Base-by-base conservation (phyloP, 2,113 vertebrate species). In the Atlantisia rogersi region DNA sequence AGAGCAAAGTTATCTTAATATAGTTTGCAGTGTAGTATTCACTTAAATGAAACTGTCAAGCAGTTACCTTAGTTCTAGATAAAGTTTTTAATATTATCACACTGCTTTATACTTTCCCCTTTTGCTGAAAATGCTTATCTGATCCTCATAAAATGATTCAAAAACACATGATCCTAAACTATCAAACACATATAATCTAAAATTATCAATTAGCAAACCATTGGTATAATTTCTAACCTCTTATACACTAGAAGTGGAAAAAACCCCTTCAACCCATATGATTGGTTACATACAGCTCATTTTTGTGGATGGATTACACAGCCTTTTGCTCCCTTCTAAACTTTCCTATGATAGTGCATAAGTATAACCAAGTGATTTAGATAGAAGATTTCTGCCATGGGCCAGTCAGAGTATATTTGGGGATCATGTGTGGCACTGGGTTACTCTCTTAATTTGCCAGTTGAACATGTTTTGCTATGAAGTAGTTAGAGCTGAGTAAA, bases 251-350 rank as follows among this genome's bases (percentile, higher is more conserved):
- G 15, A 84, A 94, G 13, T 40, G 21, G 6, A 3, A 29, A 86
- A 74, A 52, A 1, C 0, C 0, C 4, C 48, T 48, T 48, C 46
- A 69, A 24, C 10, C 9, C 5, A 3, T 35, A 35, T 11, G 20
- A 28, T 2, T 56, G 22, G 12, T 60, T 86, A 35, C 5, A 60
- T 46, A 24, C 3, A 82, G 15, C 37, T 90, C 15, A 37, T 55
- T 39, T 74, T 59, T 46, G 21, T 64, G 39, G 32, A 37, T 79
- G 46, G 53, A 53, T 76, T 46, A 76, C 52, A n/a, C 0, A 11
- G 8, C 26, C 28, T 71, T 76, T 67, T 71, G 7, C 7, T 85
- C 37, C 15, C 53, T 79, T 85, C 37, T 88, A 19, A 74, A 53
- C 8, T 82, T 76, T 46, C 68, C 32, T 64, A 0, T 42, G 39